phyloP scores from a whole-genome alignment of 2,113 vertebrate species.

The Uria lomvia region DNA sequence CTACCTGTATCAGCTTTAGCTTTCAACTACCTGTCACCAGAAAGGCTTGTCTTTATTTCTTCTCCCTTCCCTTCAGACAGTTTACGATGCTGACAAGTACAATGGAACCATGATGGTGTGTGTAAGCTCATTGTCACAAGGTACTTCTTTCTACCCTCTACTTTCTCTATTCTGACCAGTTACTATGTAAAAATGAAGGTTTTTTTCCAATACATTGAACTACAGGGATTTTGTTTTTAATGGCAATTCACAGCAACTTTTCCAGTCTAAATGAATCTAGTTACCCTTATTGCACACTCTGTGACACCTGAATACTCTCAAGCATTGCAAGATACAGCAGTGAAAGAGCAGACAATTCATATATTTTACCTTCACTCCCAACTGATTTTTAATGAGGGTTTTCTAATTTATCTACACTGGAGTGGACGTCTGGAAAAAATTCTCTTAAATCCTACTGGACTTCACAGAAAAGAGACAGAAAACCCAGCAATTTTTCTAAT shows the following conservation, averaged over 20 bases:
- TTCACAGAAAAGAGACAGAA: constrained; percentile 28
- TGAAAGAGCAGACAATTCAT: background rate
- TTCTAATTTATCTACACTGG: constrained; percentile 9
- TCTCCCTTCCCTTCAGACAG: background rate
- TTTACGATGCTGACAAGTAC: background rate
- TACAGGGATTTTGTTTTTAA: background rate
- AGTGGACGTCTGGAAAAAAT: background rate
- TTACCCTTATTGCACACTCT: background rate
- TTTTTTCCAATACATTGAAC: background rate
- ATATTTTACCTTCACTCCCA: background rate
- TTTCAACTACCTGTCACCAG: background rate
- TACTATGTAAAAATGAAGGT: background rate
- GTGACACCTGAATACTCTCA: background rate
- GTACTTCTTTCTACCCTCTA: background rate
- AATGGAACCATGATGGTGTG: background rate
- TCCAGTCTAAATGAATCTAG: background rate
- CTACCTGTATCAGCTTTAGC: background rate
- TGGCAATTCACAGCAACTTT: background rate
- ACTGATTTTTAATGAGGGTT: constrained; percentile 40
- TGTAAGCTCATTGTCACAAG: background rate
- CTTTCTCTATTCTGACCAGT: background rate
- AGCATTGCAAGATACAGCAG: background rate
- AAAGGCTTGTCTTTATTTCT: background rate
- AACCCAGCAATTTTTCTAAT: background rate
- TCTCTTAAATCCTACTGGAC: constrained; percentile 36